Base-by-base conservation (phyloP, 2,797 vertebrate genomes). In the Artibeus jamaicensis region DNA sequence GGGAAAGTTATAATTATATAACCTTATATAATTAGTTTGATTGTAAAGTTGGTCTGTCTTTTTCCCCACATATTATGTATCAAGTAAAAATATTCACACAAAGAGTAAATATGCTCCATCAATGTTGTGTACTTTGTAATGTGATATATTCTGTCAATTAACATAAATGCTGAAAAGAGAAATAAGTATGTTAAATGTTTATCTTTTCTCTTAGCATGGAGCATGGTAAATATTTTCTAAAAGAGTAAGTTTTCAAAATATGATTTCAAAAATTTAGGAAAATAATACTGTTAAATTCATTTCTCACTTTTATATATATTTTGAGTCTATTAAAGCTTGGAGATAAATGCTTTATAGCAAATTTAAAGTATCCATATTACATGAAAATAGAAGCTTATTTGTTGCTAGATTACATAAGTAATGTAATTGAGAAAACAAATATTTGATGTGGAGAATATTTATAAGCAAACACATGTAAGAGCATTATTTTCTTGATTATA, bases 301-400 rank as follows among this genome's bases (percentile, higher is more conserved):
- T 65, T 93, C 97, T 86, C 37, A 57, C 29, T 94, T 86, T 90
- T 12, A 89, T 24, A 57, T 91, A 50, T 92, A 68, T 90, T 90
- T 93, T 95, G 24, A 93, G 86, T 77, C 24, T 76, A 26, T 29
- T 32, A 96, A 93, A 76, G 14, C 26, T 86, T 24, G 19, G 39
- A 88, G 79, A 55, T 79, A 95, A 96, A 74, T 68, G 34, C 9
- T 86, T 94, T 83, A 39, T 91, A 74, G 85, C 8, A 95, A 77
- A 91, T 96, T 79, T 86, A 10, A 85, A 81, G 4, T 79, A 7
- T 89, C 3, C 46, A 32, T 34, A 70, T 65, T 93, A 93, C 42
- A 95, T 93, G 70, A 94, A 95, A 93, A 73, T 59, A 16, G 39
- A 87, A 76, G 24, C 7, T 44, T 71, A 67, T 84, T 79, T 78